Base-by-base conservation (phyloP, 2,797 vertebrate species). In the Scleropages formosus region DNA sequence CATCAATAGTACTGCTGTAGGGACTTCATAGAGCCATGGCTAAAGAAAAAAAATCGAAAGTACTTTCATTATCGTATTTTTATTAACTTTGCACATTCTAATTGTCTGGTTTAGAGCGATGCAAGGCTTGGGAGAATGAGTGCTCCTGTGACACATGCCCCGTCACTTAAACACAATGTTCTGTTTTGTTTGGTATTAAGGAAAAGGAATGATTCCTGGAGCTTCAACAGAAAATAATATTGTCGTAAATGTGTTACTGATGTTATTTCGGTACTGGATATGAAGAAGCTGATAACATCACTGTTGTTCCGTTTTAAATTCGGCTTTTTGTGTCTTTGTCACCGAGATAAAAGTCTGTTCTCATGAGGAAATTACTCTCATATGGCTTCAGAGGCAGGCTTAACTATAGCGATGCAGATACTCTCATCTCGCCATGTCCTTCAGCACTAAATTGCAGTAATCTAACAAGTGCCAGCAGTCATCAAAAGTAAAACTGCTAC, bases 281-380 rank as follows among this genome's bases (percentile, higher is more conserved):
- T 13, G 15, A 47, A 61, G 49, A 12, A 61, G 39, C 20, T 16
- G 22, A 68, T 61, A 68, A 51, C 7, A 16, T 71, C 67, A 16
- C 26, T 49, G 24, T 26, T 20, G 27, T 18, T 51, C 16, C 62
- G 75, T 63, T 69, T 76, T 62, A 27, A 70, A 76, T 53, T 53
- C 58, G 20, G 15, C 66, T 27, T 1, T 49, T 69, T 70, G 46
- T 24, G 58, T 76, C 44, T 71, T 53, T 59, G 39, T 13, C 74
- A 18, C 9, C 51, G 31, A 16, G 64, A 75, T 75, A 58, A n/a
- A 71, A 20, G 46, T 9, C 15, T 4, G 47, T 11, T 1, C 61
- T 51, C 61, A 64, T 46, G 53, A 20, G 15, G 18, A 20, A 12
- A 71, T 62, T 44, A 47, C 22, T 51, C 58, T 24, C 56, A 70